Percentiles rank a stretch among this genome's conserved stretches.
Conservation (phyloP, 2,113 vertebrate species). For the Dolichotis patagonum region DNA sequence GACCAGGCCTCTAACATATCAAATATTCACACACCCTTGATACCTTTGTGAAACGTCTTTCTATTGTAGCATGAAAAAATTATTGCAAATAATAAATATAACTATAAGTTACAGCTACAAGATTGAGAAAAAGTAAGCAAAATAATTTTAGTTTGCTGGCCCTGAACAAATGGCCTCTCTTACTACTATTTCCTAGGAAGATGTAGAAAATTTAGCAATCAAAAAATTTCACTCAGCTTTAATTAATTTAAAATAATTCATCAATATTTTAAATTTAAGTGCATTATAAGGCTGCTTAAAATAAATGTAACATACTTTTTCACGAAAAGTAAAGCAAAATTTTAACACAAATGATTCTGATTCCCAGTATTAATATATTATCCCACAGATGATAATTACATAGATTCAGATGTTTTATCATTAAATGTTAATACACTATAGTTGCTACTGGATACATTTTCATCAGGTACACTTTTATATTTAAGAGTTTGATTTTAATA, state of each 20-base stretch:
- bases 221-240: neutral
- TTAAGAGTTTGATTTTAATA: constrained; percentile 31
- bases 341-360: constrained; percentile 36
- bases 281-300: constrained; percentile 30
- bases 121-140: neutral
- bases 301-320: neutral
- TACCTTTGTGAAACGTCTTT: constrained; percentile 54
- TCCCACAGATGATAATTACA: neutral
- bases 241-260: neutral
- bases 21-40: constrained; percentile 60
- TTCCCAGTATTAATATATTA: neutral
- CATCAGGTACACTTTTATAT: constrained; percentile 7
- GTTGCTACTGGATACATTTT: constrained; percentile 21
- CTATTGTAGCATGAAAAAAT: constrained; percentile 55
- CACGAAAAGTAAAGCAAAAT: neutral
- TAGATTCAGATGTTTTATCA: neutral
- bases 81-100: constrained; percentile 59
- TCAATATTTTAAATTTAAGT: neutral
- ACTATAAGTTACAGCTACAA: neutral
- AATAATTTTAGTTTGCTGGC: constrained; percentile 24
- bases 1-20: constrained; percentile 56
- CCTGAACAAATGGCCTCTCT: accelerated
- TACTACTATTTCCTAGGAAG: neutral
- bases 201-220: neutral
- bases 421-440: constrained; percentile 1